Conservation (phyloP, 1,140 invertebrate genomes). For the Ephestia elutella region DNA sequence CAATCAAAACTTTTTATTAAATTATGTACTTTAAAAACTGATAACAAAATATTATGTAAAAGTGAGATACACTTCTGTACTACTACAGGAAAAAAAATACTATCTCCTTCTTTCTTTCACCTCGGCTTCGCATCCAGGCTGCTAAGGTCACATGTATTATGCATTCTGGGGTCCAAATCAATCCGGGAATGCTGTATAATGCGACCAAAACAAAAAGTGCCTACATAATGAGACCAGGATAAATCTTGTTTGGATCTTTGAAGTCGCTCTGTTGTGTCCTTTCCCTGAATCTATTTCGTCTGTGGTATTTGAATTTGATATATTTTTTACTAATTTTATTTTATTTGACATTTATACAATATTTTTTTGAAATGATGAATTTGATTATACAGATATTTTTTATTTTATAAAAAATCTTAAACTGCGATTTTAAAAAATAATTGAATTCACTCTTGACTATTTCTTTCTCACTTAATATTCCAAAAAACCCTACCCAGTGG, state of each 20-base stretch:
- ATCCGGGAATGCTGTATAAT: constrained; percentile 40
- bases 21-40: too few relatives aligned
- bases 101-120: background rate
- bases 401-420: too few relatives aligned
- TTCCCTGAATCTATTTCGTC: background rate
- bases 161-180: constrained; percentile 48
- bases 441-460: background rate
- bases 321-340: background rate
- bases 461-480: background rate
- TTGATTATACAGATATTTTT: too few relatives aligned
- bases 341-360: too few relatives aligned
- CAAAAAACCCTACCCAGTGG: background rate
- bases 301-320: background rate
- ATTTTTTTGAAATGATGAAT: too few relatives aligned
- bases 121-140: constrained; percentile 10
- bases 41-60: too few relatives aligned
- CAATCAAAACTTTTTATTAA: too few relatives aligned
- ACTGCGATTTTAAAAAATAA: too few relatives aligned
- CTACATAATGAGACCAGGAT: constrained; percentile 34
- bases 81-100: too few relatives aligned
- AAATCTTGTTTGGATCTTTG: constrained; percentile 24
- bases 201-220: constrained; percentile 36
- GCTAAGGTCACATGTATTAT: constrained; percentile 56
- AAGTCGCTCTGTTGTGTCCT: background rate
- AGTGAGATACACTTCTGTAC: background rate